A percentile compares a stretch with the other conserved stretches of the same genome.
These are phyloP conservation scores for Corythaixoides concolor DNA, from an alignment of 2,113 vertebrate species.

Conservation along the genomic window DNA sequence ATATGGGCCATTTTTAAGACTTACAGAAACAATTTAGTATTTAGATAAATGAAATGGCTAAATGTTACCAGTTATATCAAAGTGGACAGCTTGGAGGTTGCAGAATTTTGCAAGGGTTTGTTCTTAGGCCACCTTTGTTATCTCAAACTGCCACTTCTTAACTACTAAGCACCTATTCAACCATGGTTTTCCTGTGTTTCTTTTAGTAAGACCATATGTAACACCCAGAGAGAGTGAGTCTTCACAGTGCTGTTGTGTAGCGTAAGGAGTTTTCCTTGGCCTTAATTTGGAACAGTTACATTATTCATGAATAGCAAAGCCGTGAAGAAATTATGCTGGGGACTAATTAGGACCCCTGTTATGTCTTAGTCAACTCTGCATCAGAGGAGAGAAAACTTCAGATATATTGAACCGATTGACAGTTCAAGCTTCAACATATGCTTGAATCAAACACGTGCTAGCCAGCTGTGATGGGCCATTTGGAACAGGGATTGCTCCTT, in stretches of 20 bases:
- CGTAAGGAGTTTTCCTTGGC: background rate
- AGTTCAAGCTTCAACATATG: background rate
- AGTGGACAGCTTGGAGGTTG: background rate
- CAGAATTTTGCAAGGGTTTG: background rate
- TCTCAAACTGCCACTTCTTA: background rate
- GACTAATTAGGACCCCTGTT: background rate
- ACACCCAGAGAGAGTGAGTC: background rate
- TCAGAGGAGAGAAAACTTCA: background rate
- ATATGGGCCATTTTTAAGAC: background rate
- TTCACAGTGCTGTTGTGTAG: background rate
- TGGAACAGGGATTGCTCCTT: background rate
- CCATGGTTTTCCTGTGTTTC: background rate
- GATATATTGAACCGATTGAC: background rate
- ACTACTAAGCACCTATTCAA: background rate
- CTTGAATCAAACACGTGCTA: background rate
- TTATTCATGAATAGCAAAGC: background rate
- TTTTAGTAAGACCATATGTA: background rate
- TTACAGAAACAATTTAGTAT: background rate
- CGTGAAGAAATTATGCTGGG: background rate
- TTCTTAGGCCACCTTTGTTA: background rate
- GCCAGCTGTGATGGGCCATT: background rate
- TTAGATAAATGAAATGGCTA: background rate
- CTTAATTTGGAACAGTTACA: background rate
- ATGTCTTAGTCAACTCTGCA: background rate
- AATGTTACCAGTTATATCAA: background rate